Base-by-base conservation (phyloP, 2,797 vertebrate species). In the Galaxias olidus region DNA sequence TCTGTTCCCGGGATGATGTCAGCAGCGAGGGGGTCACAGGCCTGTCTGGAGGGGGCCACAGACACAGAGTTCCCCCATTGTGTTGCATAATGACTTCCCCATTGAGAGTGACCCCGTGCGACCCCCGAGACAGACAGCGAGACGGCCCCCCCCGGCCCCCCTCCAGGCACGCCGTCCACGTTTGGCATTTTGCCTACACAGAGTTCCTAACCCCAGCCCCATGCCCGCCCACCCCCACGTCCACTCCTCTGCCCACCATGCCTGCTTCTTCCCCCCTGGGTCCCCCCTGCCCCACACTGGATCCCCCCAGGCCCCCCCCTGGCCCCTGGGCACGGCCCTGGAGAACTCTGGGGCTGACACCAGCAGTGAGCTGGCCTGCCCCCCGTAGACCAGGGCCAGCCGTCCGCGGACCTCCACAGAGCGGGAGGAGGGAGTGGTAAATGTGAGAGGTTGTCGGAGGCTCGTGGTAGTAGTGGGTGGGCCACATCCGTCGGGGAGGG, bases 31-130 rank as follows among this genome's bases (percentile, higher is more conserved):
- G 48, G 52, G 66, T 70, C 61, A 65, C 61, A 47, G 54, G 57
- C 44, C 17, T 68, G 58, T 63, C 65, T 63, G 43, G 67, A 56
- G 74, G 75, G 68, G 20, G 63, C 55, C 59, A 7, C 20, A 65
- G 51, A 65, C 41, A 13, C 74, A 88, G 79, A 80, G 79, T 86
- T 77, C 76, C 82, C 66, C 84, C 80, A 84, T 89, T 87, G 86
- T 89, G 74, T 63, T 18, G 30, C 59, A 88, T 88, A 90, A 90
- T 90, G 84, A 84, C 85, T 85, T 84, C 85, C 79, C 78, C 87
- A 82, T 89, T 86, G 78, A 80, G 74, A 71, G 52, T 85, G 81
- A 90, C 86, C 86, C 69, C 56, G 45, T 5, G 0, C 63, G 85
- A 82, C 84, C 86, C 64, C 72, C 15, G 78, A 86, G 69, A 83